Percentiles rank a stretch among this genome's conserved stretches.
Evolutionary conservation across 92 coral and sea anemone genomes (phyloP).

Genomic region (Meandrina meandrites): DNA sequence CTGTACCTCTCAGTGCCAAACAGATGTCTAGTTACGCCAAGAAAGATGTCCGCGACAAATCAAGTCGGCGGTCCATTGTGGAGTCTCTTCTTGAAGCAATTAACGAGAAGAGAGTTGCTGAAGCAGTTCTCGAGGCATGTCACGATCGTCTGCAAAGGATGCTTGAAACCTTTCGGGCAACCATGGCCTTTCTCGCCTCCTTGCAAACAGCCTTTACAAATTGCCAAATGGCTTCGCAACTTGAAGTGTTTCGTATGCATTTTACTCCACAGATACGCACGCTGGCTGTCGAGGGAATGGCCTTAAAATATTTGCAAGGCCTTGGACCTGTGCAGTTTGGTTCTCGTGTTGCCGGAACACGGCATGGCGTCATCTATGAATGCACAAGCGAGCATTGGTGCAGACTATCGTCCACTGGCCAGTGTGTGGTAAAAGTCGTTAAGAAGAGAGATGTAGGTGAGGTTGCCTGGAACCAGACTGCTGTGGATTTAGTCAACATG

Average conservation of each 20-base stretch:
- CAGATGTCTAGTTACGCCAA: neutral
- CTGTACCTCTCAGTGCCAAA: constrained; percentile 49
- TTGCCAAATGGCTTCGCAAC: constrained; percentile 5
- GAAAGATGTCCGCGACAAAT: constrained; percentile 1
- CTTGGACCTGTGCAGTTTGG: constrained; percentile 58
- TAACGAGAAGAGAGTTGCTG: constrained; percentile 20
- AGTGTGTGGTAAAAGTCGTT: constrained; percentile 54
- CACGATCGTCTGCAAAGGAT: neutral
- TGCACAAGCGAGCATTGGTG: constrained; percentile 58
- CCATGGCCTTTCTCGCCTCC: neutral
- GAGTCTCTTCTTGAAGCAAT: constrained; percentile 16
- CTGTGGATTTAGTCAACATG: constrained; percentile 55
- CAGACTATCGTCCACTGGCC: constrained; percentile 9
- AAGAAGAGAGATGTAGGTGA: constrained; percentile 29
- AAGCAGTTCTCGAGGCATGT: constrained; percentile 32
- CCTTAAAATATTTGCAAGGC: constrained; percentile 44
- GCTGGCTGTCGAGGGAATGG: constrained; percentile 59
- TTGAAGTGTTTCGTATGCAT: constrained; percentile 22
- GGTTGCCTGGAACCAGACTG: constrained; percentile 63
- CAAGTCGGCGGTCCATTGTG: neutral
- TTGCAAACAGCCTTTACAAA: constrained; percentile 18
- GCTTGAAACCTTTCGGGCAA: neutral
- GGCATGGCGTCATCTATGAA: constrained; percentile 41
- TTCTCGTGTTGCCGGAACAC: constrained; percentile 11
- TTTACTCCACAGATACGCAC: constrained; percentile 61